Conservation (phyloP, 2,113 vertebrate species). For the Asarcornis scutulata region DNA sequence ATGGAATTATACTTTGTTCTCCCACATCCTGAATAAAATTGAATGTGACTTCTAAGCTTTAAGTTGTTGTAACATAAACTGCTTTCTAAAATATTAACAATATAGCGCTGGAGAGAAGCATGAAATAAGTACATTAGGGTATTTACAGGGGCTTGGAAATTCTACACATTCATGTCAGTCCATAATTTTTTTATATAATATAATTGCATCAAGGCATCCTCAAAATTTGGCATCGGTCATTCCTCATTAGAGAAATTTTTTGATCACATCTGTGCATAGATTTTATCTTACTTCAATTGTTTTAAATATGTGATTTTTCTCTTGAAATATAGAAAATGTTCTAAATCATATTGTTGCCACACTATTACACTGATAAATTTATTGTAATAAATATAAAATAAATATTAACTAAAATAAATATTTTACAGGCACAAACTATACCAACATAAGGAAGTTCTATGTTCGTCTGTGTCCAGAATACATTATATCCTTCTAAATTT, state of each 20-base stretch:
- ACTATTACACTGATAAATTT: background rate
- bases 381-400: too few relatives aligned
- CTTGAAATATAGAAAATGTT: background rate
- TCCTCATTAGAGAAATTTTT: background rate
- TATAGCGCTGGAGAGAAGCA: background rate
- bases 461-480: background rate
- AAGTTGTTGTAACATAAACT: background rate
- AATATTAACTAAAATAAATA: background rate
- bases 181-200: background rate
- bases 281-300: background rate
- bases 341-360: background rate
- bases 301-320: background rate
- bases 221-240: background rate
- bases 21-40: background rate
- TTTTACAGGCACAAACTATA: background rate
- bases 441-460: background rate
- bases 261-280: background rate
- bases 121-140: background rate
- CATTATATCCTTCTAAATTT: background rate
- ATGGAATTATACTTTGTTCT: background rate
- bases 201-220: background rate
- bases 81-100: background rate
- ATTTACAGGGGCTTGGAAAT: background rate
- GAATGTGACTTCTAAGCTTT: background rate
- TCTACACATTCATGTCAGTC: background rate